Percentiles rank a stretch among this genome's conserved stretches.
Evolutionary conservation across 2,888 invertebrate genomes (phyloP).

Genomic region (Agonopterix subpropinquella): DNA sequence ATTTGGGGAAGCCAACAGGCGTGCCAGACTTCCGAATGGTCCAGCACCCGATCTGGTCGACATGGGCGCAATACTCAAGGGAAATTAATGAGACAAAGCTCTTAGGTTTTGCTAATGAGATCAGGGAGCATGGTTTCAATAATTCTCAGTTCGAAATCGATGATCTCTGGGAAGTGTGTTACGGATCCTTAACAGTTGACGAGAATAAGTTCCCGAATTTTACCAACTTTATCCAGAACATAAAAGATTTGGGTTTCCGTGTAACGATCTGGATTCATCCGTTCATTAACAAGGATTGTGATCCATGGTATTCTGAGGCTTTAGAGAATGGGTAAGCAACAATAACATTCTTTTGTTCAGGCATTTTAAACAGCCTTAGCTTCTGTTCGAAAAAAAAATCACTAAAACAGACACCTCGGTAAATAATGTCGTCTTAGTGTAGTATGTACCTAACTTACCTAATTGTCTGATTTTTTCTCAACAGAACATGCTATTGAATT

Average conservation of each 20-base stretch:
- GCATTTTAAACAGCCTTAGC: too few relatives aligned
- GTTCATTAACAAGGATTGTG: constrained; percentile 85
- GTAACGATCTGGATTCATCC: constrained; percentile 92
- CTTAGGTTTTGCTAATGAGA: constrained; percentile 79
- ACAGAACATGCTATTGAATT: too few relatives aligned
- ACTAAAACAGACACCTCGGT: too few relatives aligned
- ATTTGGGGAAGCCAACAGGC: constrained; percentile 77
- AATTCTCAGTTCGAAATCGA: constrained; percentile 90
- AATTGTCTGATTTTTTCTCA: too few relatives aligned
- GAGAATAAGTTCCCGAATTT: constrained; percentile 82
- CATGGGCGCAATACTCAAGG: constrained; percentile 85
- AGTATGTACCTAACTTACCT: too few relatives aligned
- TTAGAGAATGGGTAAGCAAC: constrained; percentile 64
- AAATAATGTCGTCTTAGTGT: too few relatives aligned
- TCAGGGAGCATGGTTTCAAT: constrained; percentile 77
- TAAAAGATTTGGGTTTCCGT: constrained; percentile 81
- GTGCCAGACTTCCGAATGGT: constrained; percentile 82
- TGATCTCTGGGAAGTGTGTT: constrained; percentile 90
- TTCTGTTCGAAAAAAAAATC: too few relatives aligned
- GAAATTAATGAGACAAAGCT: constrained; percentile 78
- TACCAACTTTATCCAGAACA: constrained; percentile 69
- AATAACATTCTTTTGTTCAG: too few relatives aligned
- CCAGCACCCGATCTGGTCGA: constrained; percentile 90
- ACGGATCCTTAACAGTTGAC: constrained; percentile 86
- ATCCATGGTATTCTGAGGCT: constrained; percentile 75